Evolutionary conservation across 2,888 invertebrate genomes (phyloP), one percentile per base, ranked within the genome.

Genomic region (Mantis religiosa): DNA sequence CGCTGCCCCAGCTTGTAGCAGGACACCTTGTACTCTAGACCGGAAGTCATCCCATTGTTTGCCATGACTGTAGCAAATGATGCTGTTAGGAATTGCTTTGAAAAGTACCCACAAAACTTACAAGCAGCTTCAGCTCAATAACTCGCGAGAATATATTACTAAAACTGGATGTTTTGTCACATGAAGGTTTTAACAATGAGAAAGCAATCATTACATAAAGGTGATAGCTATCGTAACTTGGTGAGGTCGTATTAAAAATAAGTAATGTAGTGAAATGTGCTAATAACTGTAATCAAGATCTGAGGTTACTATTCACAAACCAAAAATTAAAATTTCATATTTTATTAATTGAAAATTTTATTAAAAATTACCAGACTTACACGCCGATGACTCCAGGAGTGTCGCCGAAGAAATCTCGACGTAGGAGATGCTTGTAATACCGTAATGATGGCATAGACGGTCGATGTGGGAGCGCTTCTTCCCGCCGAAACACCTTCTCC

Each of bases 41-140:
- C 98, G 95, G 92, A 98, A 96, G 91, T 95, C 94, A 92, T 98
- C 97, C 98, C 98, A 98, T 91, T 96, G 96, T 92, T 96, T 95
- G 0, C 98, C 98, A 92, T 98, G 98, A 90, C 98, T 98, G 93
- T 84, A 91, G 91, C 86, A 87, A 30, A 90, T 84, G n/a, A 82
- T 2, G 20, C 6, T 87, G 15, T 82, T 28, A 34, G 34, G 1
- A 34, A 34, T 7, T 34, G 34, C 6, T 8, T 34, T 34, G 6
- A 34, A 34, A 34, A 34, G 8, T 34, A 34, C 34, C 1, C 8
- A 34, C 6, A 6, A 34, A 34, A 34, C 6, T 6, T 7, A 34
- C 30, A 30, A 30, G 4, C 30, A 30, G 30, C 30, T 30, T 30
- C 30, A 30, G 2, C 30, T 30, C 3, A 2, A 30, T 30, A 30